Evolutionary conservation across 2,113 vertebrate genomes (phyloP), one percentile per base, ranked within the genome.

Genomic region (Eptatretus burgeri): DNA sequence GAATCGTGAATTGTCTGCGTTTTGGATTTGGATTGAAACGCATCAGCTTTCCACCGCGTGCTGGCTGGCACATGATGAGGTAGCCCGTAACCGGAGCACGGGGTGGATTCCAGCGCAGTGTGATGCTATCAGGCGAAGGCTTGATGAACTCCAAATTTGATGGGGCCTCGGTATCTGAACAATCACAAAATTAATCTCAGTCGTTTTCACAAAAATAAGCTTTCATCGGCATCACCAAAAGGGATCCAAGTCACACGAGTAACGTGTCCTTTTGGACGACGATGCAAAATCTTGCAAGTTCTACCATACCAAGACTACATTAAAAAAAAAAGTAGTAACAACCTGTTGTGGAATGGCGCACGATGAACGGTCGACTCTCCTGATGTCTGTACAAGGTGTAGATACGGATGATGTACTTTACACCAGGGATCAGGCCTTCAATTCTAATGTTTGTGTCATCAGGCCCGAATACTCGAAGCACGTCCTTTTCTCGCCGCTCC

Each of bases 321-420:
- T 7, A 41, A 41, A 41, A 41, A n/a, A 7, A 41, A 41, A 41
- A 5, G 27, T 7, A 41, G 27, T 41, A 41, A 41, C 27, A 41
- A 41, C 27, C 27, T 41, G 27, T 41, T 7, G 27, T 41, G 27
- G 27, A 41, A 41, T 41, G 27, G 27, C 7, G 27, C 27, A 41
- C 87, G 67, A 80, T 77, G 72, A 98, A 75, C 49, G 85, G 81
- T 52, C 79, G 78, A 76, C 89, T 98, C 74, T 82, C 78, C 64
- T 80, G 82, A 71, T 76, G 80, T 70, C 79, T 79, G 52, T 93
- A 81, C 73, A 93, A 72, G 72, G 89, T 86, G 70, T 93, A 81
- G 74, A 98, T 83, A 77, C 78, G 84, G 72, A 98, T 81, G 50
- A 83, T 93, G 77, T 98, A 98, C 71, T 98, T 87, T 64, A 83